Evolutionary conservation across 2,113 vertebrate species (phyloP).

Genomic region (Egretta garzetta): DNA sequence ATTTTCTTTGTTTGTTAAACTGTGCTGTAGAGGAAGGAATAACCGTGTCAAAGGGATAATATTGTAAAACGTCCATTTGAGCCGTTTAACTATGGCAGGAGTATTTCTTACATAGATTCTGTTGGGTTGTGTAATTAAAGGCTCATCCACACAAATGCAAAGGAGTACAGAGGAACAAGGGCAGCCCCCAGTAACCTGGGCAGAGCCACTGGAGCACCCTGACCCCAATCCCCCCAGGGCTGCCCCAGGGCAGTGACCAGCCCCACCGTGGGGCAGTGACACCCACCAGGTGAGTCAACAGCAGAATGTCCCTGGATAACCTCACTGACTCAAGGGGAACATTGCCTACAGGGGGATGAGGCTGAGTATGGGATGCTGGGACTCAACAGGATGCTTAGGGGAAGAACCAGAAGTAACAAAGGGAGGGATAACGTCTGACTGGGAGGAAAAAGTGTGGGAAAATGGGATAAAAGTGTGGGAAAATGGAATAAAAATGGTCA

Average conservation of each 20-base stretch:
- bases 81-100: not conserved
- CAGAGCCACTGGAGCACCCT: not conserved
- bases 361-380: not conserved
- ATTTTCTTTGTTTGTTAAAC: not conserved
- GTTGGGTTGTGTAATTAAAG: not conserved
- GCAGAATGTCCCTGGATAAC: not conserved
- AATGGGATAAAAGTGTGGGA: not conserved
- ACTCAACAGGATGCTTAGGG: not conserved
- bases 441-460: not conserved
- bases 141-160: not conserved
- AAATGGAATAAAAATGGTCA: not conserved
- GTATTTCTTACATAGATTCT: not conserved
- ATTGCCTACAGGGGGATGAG: not conserved
- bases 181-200: not conserved
- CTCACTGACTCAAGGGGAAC: not conserved
- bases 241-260: not conserved
- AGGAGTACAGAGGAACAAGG: not conserved
- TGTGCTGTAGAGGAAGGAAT: not conserved
- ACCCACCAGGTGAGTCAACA: not conserved
- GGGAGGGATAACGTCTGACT: not conserved
- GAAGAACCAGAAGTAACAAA: not conserved
- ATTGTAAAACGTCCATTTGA: not conserved
- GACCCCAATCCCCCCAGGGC: rapidly evolving
- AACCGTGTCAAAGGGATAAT: not conserved
- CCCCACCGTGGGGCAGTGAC: not conserved